A percentile compares a stretch with the other conserved stretches of the same genome.
These are phyloP conservation scores for Tetragonula clypearis DNA, from an alignment of 1,140 invertebrate species.

Conservation along the genomic window DNA sequence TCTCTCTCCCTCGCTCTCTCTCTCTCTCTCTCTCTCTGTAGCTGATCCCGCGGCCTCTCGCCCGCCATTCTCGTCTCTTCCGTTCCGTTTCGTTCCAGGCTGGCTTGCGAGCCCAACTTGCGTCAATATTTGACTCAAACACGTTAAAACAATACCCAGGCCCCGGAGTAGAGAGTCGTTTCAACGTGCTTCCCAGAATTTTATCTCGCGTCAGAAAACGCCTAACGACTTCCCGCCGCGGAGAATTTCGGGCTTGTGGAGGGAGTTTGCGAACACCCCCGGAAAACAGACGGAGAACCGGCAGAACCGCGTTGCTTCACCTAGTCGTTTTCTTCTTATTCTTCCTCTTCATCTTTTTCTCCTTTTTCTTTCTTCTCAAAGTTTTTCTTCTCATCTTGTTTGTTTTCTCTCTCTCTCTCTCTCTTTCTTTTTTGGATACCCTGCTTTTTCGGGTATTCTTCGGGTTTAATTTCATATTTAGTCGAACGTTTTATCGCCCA, in stretches of 20 bases:
- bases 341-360: too few relatives aligned
- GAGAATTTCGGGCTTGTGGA: conserved; percentile 66
- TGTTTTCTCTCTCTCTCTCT: too few relatives aligned
- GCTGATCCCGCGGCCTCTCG: conserved; percentile 10
- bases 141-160: conserved; percentile 82
- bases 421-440: too few relatives aligned
- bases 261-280: conserved; percentile 42
- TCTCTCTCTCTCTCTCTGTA: neutral
- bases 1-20: neutral
- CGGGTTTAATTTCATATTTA: conserved; percentile 41
- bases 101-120: conserved; percentile 75
- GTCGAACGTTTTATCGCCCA: conserved; percentile 7
- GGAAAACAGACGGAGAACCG: neutral
- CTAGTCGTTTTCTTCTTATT: neutral
- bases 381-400: conserved; percentile 10
- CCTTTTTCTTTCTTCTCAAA: neutral
- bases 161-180: conserved; percentile 77
- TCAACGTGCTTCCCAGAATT: conserved; percentile 79
- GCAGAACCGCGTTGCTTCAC: conserved; percentile 48
- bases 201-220: conserved; percentile 79
- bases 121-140: conserved; percentile 83
- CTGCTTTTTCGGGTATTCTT: neutral
- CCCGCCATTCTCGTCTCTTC: conserved; percentile 49
- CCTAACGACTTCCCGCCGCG: conserved; percentile 77
- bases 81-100: conserved; percentile 66